Percentiles rank a stretch among this genome's conserved stretches.
Conservation (phyloP, 2,113 vertebrate genomes). For the Aleadryas rufinucha region DNA sequence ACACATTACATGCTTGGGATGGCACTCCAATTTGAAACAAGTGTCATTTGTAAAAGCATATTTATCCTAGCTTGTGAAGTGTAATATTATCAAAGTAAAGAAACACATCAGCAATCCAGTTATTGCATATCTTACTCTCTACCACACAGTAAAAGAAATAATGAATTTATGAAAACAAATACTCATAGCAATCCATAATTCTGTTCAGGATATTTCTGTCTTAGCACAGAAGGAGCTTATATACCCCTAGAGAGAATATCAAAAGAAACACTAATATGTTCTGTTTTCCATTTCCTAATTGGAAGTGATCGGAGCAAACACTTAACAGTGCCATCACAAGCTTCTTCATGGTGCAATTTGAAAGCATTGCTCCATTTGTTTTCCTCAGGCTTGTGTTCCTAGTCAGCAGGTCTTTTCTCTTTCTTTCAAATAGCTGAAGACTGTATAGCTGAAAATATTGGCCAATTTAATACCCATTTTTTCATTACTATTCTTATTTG, state of each 20-base stretch:
- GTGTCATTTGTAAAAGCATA: not conserved
- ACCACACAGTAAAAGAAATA: not conserved
- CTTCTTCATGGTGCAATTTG: not conserved
- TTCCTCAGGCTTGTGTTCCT: not conserved
- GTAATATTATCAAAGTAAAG: not conserved
- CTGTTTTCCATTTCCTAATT: not conserved
- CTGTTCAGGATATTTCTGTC: not conserved
- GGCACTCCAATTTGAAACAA: not conserved
- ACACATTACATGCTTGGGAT: not conserved
- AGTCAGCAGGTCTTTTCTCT: not conserved
- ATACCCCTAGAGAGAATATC: not conserved
- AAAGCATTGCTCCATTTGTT: not conserved
- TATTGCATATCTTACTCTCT: not conserved
- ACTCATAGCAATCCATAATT: not conserved
- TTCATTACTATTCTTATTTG: not conserved
- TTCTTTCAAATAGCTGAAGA: not conserved
- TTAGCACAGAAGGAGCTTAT: not conserved
- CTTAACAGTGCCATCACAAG: not conserved
- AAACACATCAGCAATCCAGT: not conserved
- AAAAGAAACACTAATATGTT: not conserved
- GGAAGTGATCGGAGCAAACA: not conserved
- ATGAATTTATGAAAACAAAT: not conserved
- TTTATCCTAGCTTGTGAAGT: not conserved
- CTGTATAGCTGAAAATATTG: not conserved
- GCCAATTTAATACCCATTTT: not conserved